Percentiles rank a stretch among this genome's conserved stretches.
Conservation (phyloP, 2,888 invertebrate species). For the Liopterus haemorrhoidalis region DNA sequence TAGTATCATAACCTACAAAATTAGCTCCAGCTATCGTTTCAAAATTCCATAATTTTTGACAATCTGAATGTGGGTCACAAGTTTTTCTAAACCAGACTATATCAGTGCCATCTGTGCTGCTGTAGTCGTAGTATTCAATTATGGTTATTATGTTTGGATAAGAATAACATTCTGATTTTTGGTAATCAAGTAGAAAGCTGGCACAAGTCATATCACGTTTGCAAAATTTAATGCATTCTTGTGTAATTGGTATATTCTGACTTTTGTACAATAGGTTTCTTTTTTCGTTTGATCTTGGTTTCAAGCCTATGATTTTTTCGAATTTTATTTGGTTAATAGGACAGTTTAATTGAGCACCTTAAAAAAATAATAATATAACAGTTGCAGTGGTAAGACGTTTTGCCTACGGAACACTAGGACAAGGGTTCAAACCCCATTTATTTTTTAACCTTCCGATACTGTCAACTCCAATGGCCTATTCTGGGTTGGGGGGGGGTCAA, state of each 20-base stretch:
- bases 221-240: slow-evolving; percentile 42
- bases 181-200: slow-evolving; percentile 43
- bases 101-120: slow-evolving; percentile 49
- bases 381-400: too few relatives aligned
- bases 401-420: too few relatives aligned
- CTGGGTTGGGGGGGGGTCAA: too few relatives aligned
- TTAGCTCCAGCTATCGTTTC: slow-evolving; percentile 71
- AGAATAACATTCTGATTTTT: slow-evolving; percentile 41
- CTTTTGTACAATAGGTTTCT: slow-evolving; percentile 35
- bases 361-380: too few relatives aligned
- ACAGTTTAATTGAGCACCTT: slow-evolving; percentile 38
- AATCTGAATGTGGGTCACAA: slow-evolving; percentile 55
- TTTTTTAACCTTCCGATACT: too few relatives aligned
- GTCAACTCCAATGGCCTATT: too few relatives aligned
- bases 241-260: slow-evolving; percentile 37
- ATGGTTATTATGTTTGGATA: slow-evolving; percentile 28
- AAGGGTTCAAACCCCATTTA: too few relatives aligned
- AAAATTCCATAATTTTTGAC: slow-evolving; percentile 64
- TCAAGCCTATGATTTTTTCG: slow-evolving; percentile 43
- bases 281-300: slow-evolving; percentile 34
- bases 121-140: slow-evolving; percentile 34
- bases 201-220: slow-evolving; percentile 37
- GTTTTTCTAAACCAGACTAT: slow-evolving; percentile 61
- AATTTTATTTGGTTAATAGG: slow-evolving; percentile 38
- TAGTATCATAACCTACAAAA: slow-evolving; percentile 61